Evolutionary conservation across 2,888 invertebrate genomes (phyloP).

Genomic region (Scaptomyza flava): DNA sequence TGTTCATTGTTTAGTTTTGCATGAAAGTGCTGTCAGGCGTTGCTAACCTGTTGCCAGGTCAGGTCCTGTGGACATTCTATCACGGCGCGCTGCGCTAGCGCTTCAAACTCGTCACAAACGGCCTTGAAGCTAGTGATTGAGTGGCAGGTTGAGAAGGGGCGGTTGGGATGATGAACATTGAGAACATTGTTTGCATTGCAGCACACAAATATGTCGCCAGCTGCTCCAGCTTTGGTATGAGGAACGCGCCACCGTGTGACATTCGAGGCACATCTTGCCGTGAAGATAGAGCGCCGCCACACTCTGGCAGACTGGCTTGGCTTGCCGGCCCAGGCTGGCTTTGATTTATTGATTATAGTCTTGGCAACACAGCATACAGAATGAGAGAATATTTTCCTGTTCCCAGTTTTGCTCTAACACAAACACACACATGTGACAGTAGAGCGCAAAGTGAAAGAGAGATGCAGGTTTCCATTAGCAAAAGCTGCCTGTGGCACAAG

Average conservation of each 20-base stretch:
- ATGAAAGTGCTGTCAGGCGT: conserved; percentile 22
- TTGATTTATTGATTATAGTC: conserved; percentile 80
- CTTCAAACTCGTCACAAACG: conserved; percentile 35
- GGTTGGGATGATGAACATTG: not conserved
- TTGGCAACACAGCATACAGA: conserved; percentile 72
- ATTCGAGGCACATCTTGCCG: conserved; percentile 61
- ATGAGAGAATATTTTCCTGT: conserved; percentile 76
- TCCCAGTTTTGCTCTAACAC: conserved; percentile 43
- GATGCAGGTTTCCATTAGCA: conserved; percentile 55
- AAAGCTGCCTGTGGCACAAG: conserved; percentile 1
- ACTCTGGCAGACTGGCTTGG: conserved; percentile 2
- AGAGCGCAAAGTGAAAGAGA: conserved; percentile 9
- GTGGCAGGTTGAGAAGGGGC: not conserved
- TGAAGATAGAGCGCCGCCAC: conserved; percentile 28
- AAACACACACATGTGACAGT: conserved; percentile 34
- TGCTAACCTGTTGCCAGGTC: conserved; percentile 46
- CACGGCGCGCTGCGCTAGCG: conserved; percentile 18
- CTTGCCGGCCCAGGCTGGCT: conserved; percentile 45
- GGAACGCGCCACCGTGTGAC: conserved; percentile 70
- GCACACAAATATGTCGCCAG: conserved; percentile 69
- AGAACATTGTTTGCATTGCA: conserved; percentile 70
- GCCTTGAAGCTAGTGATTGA: conserved; percentile 49
- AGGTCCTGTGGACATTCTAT: conserved; percentile 14
- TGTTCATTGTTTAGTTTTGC: conserved; percentile 32
- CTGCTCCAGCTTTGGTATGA: conserved; percentile 39